Conservation (phyloP, 2,797 vertebrate species). For the Xiphophorus birchmanni region DNA sequence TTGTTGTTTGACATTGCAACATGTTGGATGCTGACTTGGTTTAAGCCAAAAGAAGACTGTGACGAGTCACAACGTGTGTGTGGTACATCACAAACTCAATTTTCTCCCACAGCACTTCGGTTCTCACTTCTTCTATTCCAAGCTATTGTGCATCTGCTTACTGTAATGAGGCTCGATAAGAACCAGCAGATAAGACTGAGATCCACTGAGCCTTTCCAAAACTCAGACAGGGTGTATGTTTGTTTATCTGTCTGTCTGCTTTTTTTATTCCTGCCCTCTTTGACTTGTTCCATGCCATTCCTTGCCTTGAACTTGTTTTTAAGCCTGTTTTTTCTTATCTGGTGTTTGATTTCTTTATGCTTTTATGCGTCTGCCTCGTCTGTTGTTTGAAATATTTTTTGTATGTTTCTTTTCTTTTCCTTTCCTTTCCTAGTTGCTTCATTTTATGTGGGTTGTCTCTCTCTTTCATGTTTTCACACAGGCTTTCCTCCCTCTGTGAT, state of each 20-base stretch:
- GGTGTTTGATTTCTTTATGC: conserved; percentile 13
- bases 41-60: conserved; percentile 17
- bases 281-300: conserved; percentile 14
- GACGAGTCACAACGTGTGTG: conserved; percentile 29
- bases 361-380: conserved; percentile 1
- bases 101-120: conserved; percentile 7
- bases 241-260: conserved; percentile 68
- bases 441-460: conserved; percentile 21
- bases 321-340: conserved; percentile 22
- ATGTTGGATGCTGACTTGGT: background rate
- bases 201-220: conserved; percentile 52
- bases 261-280: conserved; percentile 35
- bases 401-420: conserved; percentile 14
- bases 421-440: conserved; percentile 1
- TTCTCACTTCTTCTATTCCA: conserved; percentile 31
- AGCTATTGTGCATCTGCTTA: conserved; percentile 27
- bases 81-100: conserved; percentile 16
- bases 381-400: conserved; percentile 25
- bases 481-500: conserved; percentile 23
- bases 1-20: background rate
- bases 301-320: conserved; percentile 28
- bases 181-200: conserved; percentile 59
- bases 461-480: conserved; percentile 22
- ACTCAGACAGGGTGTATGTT: conserved; percentile 64
- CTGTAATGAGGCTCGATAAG: conserved; percentile 48